Conservation (phyloP, 1,140 invertebrate species). For the Papilio xuthus region DNA sequence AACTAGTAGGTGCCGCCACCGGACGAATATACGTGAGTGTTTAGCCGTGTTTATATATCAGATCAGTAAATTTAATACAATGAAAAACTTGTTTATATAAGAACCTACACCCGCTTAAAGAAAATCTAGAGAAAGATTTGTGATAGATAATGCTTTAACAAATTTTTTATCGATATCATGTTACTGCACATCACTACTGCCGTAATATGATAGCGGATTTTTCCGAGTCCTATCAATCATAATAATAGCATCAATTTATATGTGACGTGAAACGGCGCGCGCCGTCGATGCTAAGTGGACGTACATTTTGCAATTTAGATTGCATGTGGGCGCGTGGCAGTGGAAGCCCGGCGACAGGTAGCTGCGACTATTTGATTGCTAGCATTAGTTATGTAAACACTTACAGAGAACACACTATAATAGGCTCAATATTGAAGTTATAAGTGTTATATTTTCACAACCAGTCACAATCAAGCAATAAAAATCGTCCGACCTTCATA, state of each 20-base stretch:
- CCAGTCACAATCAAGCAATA: neutral
- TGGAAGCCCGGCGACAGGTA: conserved; percentile 33
- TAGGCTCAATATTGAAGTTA: neutral
- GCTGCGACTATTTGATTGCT: conserved; percentile 14
- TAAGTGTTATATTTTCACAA: neutral
- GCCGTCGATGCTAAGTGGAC: conserved; percentile 57
- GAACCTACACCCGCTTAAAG: no score
- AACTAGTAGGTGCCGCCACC: no score
- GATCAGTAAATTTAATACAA: no score
- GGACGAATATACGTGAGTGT: no score
- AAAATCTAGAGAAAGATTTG: no score
- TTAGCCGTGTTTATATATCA: no score
- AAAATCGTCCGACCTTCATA: neutral
- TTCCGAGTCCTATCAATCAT: conserved; percentile 58
- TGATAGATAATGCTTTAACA: neutral
- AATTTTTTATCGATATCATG: conserved; percentile 5
- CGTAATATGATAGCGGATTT: conserved; percentile 45
- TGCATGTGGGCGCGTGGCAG: conserved; percentile 46
- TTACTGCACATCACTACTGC: conserved; percentile 18
- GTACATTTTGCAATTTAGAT: conserved; percentile 62
- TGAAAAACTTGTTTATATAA: no score
- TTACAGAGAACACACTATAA: neutral
- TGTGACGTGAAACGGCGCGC: conserved; percentile 59
- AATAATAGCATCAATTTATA: conserved; percentile 65
- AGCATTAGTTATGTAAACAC: conserved; percentile 30